A percentile compares a stretch with the other conserved stretches of the same genome.
Evolutionary conservation across 2,113 vertebrate genomes (phyloP).

Genomic region (Oplegnathus fasciatus): DNA sequence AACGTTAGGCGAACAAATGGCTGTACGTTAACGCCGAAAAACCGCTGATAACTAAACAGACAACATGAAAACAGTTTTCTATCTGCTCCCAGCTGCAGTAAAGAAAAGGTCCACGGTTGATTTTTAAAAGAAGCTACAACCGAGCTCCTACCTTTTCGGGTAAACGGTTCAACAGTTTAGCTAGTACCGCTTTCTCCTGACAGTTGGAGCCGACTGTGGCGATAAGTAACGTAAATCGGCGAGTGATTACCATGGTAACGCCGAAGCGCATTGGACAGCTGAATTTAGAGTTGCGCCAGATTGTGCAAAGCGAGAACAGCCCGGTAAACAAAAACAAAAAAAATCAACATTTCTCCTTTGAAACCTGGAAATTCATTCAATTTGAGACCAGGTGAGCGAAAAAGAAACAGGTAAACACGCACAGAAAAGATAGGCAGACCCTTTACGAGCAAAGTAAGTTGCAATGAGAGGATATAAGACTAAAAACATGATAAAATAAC

Average conservation of each 20-base stretch:
- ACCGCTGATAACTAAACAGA: background rate
- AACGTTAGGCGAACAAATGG: background rate
- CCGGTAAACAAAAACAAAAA: conserved; percentile 1
- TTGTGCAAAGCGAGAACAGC: background rate
- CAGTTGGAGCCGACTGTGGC: conserved; percentile 19
- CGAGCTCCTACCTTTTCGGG: conserved; percentile 45
- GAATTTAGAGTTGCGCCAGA: conserved; percentile 35
- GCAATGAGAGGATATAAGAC: background rate
- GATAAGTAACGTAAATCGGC: conserved; percentile 70
- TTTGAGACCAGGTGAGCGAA: conserved; percentile 1
- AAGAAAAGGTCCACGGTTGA: background rate
- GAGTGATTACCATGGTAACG: conserved; percentile 82
- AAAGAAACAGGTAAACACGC: accelerated
- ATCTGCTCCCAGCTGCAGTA: background rate
- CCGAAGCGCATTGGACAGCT: conserved; percentile 63
- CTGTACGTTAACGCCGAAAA: background rate
- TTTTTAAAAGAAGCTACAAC: background rate
- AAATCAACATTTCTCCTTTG: background rate
- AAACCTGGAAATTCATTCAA: background rate
- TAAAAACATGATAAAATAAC: background rate
- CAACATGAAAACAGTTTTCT: background rate
- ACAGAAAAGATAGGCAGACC: background rate
- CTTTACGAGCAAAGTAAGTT: background rate
- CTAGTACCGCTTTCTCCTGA: conserved; percentile 14
- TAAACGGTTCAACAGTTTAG: conserved; percentile 16